phyloP scores from a whole-genome alignment of 2,888 invertebrate species.

The Pteria penguin region DNA sequence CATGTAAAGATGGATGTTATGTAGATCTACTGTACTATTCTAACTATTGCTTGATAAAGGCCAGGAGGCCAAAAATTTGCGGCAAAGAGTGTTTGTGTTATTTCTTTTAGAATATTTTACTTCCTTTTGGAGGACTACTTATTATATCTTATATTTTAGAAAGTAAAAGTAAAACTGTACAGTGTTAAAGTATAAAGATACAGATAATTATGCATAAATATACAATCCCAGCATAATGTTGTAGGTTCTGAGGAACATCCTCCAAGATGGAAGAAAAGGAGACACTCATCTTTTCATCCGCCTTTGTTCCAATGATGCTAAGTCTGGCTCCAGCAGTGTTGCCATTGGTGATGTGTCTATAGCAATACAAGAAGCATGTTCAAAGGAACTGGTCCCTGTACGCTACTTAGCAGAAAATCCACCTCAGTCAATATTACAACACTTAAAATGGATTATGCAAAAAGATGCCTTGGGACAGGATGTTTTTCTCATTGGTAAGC shows the following conservation, averaged over 20 bases:
- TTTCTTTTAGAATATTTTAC: no score
- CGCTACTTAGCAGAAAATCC: slow-evolving; percentile 83
- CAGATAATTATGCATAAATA: neutral
- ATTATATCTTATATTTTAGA: neutral
- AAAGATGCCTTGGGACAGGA: slow-evolving; percentile 93
- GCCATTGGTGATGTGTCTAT: slow-evolving; percentile 77
- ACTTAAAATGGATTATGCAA: slow-evolving; percentile 97
- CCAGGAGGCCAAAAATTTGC: no score
- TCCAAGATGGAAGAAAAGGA: slow-evolving; percentile 17
- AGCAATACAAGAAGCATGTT: slow-evolving; percentile 81
- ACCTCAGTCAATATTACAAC: slow-evolving; percentile 87
- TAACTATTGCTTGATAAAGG: no score
- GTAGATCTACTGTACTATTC: no score
- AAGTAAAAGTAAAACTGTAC: neutral
- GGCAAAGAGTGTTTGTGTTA: no score
- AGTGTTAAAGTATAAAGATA: no score
- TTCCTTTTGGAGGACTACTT: no score
- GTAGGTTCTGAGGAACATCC: slow-evolving; percentile 26
- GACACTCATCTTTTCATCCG: slow-evolving; percentile 12
- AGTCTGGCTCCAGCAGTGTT: slow-evolving; percentile 38
- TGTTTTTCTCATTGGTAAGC: slow-evolving; percentile 91
- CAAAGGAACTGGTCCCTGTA: slow-evolving; percentile 91
- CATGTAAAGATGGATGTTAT: no score
- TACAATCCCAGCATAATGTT: neutral
- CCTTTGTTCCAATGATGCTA: slow-evolving; percentile 28